Evolutionary conservation across 1,140 invertebrate species (phyloP), one percentile per base, ranked within the genome.

Genomic region (Musca domestica): DNA sequence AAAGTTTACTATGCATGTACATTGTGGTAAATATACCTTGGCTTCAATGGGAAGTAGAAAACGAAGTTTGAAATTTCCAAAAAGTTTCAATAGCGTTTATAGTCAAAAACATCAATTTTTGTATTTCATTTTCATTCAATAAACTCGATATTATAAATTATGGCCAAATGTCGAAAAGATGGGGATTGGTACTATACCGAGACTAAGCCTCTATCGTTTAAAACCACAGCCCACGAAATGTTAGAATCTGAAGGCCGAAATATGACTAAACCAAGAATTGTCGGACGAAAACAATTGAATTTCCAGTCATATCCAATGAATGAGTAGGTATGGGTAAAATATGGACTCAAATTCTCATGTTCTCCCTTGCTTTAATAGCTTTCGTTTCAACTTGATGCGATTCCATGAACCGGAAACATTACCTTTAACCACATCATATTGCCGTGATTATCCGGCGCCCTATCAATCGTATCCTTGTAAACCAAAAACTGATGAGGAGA

Each of bases 301-400:
- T 68, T 68, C 46, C 58, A 68, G 54, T 52, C 67, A 1, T 68
- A 68, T 56, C 67, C 67, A 7, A 52, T 68, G 58, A 64, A 68
- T 52, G 67, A 68, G 63, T 64, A 30, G 47, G 63, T n/a, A 7
- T 15, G 58, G 9, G 17, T 12, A 19, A 34, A 15, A 64, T 64
- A 2, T 3, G 2, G n/a, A 1, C 15, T 25, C 3, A 30, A 14
- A 20, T 17, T 49, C 15, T 17, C 15, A 27, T 22, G 3, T 27
- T 23, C 25, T 27, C 19, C 20, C 6, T 27, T n/a, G n/a, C 10
- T 15, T 15, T 64, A 12, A 17, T 15, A 66, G 64, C 15, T 48
- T 66, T 12, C 64, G 63, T 3, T 69, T 69, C 49, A 41, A 66
- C 25, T 17, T 58, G 27, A 19, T 58, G 30, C 2, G 19, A 7